A percentile compares a stretch with the other conserved stretches of the same genome.
Evolutionary conservation across 2,797 vertebrate species (phyloP).

Genomic region (Brachymystax lenok): DNA sequence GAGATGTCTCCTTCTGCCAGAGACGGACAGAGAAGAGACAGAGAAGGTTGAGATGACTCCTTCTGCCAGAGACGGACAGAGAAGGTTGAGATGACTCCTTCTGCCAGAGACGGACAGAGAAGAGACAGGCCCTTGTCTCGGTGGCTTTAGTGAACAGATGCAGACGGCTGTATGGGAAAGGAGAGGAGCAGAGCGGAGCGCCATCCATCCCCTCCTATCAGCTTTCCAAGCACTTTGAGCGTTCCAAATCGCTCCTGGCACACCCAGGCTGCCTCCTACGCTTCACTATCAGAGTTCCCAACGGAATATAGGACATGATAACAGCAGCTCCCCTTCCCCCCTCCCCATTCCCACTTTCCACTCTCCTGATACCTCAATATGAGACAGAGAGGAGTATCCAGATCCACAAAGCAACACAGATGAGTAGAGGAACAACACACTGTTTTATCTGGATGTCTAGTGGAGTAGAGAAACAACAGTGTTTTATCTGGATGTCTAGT

Average conservation of each 20-base stretch:
- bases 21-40: neutral
- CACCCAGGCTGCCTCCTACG: conserved; percentile 30
- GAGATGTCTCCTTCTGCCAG: conserved; percentile 6
- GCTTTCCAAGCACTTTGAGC: conserved; percentile 12
- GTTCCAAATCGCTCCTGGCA: conserved; percentile 24
- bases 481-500: no score
- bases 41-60: neutral
- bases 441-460: no score
- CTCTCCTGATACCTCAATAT: neutral
- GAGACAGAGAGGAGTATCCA: neutral
- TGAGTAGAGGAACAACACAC: neutral
- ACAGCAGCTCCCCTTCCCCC: neutral
- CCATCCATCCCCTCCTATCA: conserved; percentile 18
- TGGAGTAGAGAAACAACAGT: no score
- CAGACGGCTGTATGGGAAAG: conserved; percentile 10
- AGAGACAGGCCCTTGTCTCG: neutral
- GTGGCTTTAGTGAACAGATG: conserved; percentile 11
- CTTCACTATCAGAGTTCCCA: conserved; percentile 8
- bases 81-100: neutral
- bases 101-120: conserved; percentile 13
- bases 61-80: conserved; percentile 13
- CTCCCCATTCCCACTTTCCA: neutral
- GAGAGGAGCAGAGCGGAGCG: neutral
- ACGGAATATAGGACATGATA: neutral
- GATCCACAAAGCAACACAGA: neutral